Evolutionary conservation across 1,140 invertebrate genomes (phyloP).

Genomic region (Trichonephila clavipes): DNA sequence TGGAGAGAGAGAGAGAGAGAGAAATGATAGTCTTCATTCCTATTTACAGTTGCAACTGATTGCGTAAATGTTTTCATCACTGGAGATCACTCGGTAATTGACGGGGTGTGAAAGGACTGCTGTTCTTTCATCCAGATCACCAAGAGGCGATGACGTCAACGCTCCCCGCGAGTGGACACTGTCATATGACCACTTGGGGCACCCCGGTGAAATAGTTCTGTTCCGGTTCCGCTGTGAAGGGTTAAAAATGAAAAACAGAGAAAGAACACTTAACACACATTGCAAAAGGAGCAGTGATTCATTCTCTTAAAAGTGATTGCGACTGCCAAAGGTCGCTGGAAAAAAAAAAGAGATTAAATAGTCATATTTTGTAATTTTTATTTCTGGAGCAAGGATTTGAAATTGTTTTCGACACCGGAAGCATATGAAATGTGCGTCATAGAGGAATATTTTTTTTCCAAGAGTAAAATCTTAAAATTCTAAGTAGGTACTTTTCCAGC

Average conservation of each 20-base stretch:
- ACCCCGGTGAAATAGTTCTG: background rate
- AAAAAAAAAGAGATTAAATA: background rate
- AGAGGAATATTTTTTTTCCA: too few species aligned
- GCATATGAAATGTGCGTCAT: too few species aligned
- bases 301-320: background rate
- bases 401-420: too few species aligned
- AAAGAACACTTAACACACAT: background rate
- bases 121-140: background rate
- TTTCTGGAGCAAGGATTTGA: background rate
- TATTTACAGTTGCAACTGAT: background rate
- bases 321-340: background rate
- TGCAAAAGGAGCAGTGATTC: background rate
- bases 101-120: background rate
- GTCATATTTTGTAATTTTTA: background rate
- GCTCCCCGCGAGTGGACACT: background rate
- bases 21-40: too few species aligned
- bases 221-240: background rate
- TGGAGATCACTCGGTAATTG: background rate
- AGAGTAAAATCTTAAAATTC: too few species aligned
- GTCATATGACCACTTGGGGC: constrained; percentile 11
- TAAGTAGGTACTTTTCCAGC: too few species aligned
- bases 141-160: background rate
- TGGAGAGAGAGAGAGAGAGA: too few species aligned
- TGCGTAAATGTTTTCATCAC: background rate
- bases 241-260: background rate